phyloP scores from a whole-genome alignment of 1,140 invertebrate species.

The Anoplophora glabripennis region DNA sequence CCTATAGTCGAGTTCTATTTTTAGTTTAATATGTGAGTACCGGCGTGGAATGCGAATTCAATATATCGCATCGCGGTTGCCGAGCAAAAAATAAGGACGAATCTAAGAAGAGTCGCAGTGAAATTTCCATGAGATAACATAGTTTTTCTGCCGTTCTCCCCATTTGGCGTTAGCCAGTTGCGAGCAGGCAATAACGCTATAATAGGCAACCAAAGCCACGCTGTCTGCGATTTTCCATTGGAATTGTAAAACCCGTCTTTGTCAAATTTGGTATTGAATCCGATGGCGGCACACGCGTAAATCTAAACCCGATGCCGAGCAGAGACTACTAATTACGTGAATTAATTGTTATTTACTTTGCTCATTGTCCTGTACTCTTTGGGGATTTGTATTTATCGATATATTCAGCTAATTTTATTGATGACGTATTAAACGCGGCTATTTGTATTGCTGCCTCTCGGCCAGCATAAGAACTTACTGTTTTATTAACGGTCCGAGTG shows the following conservation, averaged over 20 bases:
- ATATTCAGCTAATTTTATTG: constrained; percentile 23
- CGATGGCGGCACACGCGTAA: constrained; percentile 44
- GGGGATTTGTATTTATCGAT: constrained; percentile 21
- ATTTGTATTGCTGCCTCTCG: no score
- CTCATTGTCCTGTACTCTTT: constrained; percentile 23
- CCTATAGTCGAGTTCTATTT: constrained; percentile 25
- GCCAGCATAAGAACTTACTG: no score
- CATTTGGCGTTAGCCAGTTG: constrained; percentile 42
- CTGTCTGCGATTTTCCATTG: constrained; percentile 50
- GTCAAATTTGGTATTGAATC: constrained; percentile 49
- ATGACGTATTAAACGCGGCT: constrained; percentile 7
- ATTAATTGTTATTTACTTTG: constrained; percentile 47
- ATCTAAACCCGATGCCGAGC: constrained; percentile 38
- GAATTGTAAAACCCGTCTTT: constrained; percentile 45
- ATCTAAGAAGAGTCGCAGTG: constrained; percentile 7
- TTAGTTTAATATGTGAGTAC: constrained; percentile 19
- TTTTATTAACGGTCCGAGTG: no score
- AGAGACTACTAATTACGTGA: constrained; percentile 47
- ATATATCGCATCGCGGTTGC: constrained; percentile 20
- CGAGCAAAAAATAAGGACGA: constrained; percentile 13
- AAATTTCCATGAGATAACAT: constrained; percentile 44
- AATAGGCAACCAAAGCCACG: constrained; percentile 49
- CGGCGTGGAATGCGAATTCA: constrained; percentile 26
- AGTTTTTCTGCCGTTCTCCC: constrained; percentile 43
- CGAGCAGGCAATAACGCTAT: constrained; percentile 46